Base-by-base conservation (phyloP, 2,888 invertebrate species). In the Agrotis clavis region DNA sequence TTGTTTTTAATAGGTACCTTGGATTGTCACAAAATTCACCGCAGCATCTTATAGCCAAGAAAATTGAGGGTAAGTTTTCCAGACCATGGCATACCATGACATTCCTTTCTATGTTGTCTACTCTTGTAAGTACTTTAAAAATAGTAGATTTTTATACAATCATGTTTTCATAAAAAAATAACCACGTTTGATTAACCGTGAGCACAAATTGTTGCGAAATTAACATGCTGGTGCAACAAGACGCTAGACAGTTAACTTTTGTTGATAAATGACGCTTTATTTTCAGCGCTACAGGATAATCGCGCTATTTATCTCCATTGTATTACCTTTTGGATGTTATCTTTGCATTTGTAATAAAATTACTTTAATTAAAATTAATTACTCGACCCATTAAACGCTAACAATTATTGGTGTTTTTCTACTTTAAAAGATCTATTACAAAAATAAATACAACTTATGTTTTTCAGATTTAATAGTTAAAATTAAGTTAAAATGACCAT, bases 51-150 rank as follows among this genome's bases (percentile, higher is more conserved):
- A 96, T 98, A 48, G 97, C 97, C 84, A 97, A 97, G 87, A 97
- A 97, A 92, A 94, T 98, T 71, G 97, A 98, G 95, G 97, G 98
- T 98, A 92, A 90, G 90, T 89, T n/a, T 56, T 11, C 7, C 13
- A 14, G 11, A 41, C 41, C 41, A 41, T 35, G 5, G 0, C 41
- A n/a, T n/a, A n/a, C n/a, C n/a, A n/a, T n/a, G n/a, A n/a, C n/a
- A n/a, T n/a, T n/a, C n/a, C 11, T 41, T 41, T 35, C 6, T 35
- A 6, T 41, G 11, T 41, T 35, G 35, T 35, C 9, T 41, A 41
- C 41, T 11, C 41, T 41, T 41, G 9, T 41, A 56, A 56, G 56
- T n/a, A 11, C 30, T 56, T 25, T 5, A 30, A 25, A 30, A 30
- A 30, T 11, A 41, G 1, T 41, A 41, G 11, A 11, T 41, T 41